Evolutionary conservation across 2,888 invertebrate species (phyloP).

Genomic region (Ichneumon xanthorius): DNA sequence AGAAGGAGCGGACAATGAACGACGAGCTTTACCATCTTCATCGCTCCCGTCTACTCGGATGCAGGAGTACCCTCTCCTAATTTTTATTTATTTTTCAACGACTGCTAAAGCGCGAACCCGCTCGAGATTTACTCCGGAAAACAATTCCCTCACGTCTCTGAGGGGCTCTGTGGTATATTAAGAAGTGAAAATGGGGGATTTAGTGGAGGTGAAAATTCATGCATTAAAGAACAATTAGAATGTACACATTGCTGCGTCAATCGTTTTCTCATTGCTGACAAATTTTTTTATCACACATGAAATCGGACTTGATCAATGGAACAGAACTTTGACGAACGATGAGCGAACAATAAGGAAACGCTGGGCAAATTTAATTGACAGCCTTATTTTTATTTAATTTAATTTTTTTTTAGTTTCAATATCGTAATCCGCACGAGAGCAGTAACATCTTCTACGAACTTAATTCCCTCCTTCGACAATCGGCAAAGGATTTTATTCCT

Average conservation of each 20-base stretch:
- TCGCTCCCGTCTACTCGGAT: constrained; percentile 14
- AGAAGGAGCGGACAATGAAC: constrained; percentile 72
- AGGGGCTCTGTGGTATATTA: not conserved
- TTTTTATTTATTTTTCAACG: constrained; percentile 12
- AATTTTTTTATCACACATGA: too few species aligned
- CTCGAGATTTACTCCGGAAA: constrained; percentile 62
- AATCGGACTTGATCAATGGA: too few species aligned
- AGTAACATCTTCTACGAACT: constrained; percentile 11
- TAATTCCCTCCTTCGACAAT: constrained; percentile 25
- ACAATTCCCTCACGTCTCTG: constrained; percentile 44
- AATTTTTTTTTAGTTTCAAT: not conserved
- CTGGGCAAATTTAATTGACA: not conserved
- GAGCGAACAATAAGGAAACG: not conserved
- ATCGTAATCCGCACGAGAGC: not conserved
- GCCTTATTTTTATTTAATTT: not conserved
- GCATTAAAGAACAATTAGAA: not conserved
- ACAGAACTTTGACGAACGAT: not conserved
- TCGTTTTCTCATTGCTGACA: not conserved
- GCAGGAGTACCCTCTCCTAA: constrained; percentile 24
- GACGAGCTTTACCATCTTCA: constrained; percentile 45
- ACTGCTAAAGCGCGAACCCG: constrained; percentile 47
- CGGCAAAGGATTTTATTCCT: constrained; percentile 54
- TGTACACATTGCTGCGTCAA: not conserved
- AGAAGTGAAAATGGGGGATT: not conserved
- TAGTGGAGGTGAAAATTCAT: not conserved